Conservation (phyloP, 2,113 vertebrate genomes). For the Willisornis vidua region DNA sequence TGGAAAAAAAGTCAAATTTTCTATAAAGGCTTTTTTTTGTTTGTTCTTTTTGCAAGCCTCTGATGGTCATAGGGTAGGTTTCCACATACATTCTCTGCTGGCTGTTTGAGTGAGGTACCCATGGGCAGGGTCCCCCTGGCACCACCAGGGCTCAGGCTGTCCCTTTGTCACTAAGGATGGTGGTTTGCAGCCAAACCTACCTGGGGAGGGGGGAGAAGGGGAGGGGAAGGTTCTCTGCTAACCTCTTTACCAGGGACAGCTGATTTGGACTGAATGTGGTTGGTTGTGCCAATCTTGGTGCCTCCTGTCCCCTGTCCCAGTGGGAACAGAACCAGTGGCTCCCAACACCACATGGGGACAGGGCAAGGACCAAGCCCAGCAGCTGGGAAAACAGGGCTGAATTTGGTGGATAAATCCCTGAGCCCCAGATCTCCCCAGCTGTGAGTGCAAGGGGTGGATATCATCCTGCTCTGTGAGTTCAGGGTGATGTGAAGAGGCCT, state of each 20-base stretch:
- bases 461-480: not conserved
- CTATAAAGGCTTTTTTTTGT: conserved; percentile 63
- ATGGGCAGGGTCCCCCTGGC: not conserved
- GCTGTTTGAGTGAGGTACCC: conserved; percentile 30
- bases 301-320: not conserved
- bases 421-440: not conserved
- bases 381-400: not conserved
- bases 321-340: not conserved
- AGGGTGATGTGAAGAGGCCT: not conserved
- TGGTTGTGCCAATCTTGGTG: not conserved
- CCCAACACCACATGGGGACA: rapidly evolving
- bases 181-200: not conserved
- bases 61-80: conserved; percentile 67
- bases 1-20: conserved; percentile 27
- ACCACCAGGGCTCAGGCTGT: not conserved
- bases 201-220: not conserved
- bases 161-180: not conserved
- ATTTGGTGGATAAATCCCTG: not conserved
- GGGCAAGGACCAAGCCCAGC: not conserved
- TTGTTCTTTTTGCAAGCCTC: conserved; percentile 69
- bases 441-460: not conserved
- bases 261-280: not conserved
- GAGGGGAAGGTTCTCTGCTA: not conserved
- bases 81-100: conserved; percentile 57
- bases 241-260: not conserved